Conservation (phyloP, 2,113 vertebrate species). For the Petromus typicus region DNA sequence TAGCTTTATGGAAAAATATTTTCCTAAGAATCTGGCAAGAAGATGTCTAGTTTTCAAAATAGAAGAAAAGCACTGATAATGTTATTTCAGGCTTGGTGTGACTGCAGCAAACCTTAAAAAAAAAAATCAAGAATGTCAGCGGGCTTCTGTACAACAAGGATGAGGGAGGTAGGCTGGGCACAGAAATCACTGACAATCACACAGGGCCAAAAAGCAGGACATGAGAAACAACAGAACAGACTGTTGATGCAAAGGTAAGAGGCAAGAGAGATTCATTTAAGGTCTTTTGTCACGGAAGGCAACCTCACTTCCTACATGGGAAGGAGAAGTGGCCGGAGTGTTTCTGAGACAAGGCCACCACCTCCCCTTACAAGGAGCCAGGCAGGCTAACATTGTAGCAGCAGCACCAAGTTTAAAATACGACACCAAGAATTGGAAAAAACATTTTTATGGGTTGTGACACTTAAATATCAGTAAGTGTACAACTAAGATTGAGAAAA, state of each 20-base stretch:
- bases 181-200: not conserved
- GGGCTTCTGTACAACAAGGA: slow-evolving; percentile 25
- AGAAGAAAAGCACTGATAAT: slow-evolving; percentile 30
- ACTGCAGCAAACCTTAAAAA: slow-evolving; percentile 52
- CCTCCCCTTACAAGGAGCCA: not conserved
- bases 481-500: not conserved
- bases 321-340: not conserved
- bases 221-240: not conserved
- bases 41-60: slow-evolving; percentile 59
- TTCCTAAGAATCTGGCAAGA: slow-evolving; percentile 59
- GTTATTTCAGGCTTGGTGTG: slow-evolving; percentile 21
- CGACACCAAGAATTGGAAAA: not conserved
- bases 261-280: not conserved
- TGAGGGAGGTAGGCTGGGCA: not conserved
- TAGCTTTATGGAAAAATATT: slow-evolving; percentile 49
- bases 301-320: not conserved
- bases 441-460: not conserved
- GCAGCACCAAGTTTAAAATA: not conserved
- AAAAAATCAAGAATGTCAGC: slow-evolving; percentile 42
- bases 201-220: not conserved
- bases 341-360: not conserved
- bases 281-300: not conserved
- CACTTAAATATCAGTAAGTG: not conserved
- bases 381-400: not conserved
- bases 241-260: not conserved